Evolutionary conservation across 2,888 invertebrate species (phyloP).

Genomic region (Trichopoda pennipes): DNA sequence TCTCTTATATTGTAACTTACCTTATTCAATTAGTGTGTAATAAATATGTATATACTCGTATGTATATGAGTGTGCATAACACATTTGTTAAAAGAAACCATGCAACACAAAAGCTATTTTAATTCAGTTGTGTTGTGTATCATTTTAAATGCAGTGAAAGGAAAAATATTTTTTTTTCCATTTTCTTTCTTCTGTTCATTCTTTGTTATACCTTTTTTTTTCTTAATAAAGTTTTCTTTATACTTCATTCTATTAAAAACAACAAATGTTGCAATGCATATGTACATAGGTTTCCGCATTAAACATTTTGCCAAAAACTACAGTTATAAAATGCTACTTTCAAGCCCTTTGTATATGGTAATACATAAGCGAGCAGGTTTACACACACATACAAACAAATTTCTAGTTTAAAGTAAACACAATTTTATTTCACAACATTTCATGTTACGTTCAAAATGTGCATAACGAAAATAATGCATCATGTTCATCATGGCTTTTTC

Average conservation of each 20-base stretch:
- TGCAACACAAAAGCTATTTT: constrained; percentile 33
- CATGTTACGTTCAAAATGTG: constrained; percentile 15
- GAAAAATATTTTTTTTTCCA: constrained; percentile 10
- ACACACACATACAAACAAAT: background rate
- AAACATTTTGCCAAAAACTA: constrained; percentile 46
- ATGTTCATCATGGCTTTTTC: constrained; percentile 13
- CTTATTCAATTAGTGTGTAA: background rate
- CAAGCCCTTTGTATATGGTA: background rate
- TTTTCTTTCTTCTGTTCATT: background rate
- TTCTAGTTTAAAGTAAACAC: background rate
- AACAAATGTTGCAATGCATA: constrained; percentile 34
- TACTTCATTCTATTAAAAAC: constrained; percentile 5
- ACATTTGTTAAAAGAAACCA: constrained; percentile 22
- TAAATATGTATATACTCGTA: too few relatives aligned
- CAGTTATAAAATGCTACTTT: background rate
- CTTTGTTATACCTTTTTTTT: background rate
- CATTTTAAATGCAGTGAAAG: constrained; percentile 33
- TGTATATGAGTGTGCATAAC: background rate
- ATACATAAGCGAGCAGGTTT: background rate
- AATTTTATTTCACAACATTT: constrained; percentile 1
- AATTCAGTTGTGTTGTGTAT: constrained; percentile 9
- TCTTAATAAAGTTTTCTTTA: constrained; percentile 25
- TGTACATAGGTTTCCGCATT: constrained; percentile 44
- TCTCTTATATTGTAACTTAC: background rate
- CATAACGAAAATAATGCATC: constrained; percentile 42